These are phyloP conservation scores for Drosophila maculinotata DNA, from an alignment of 2,888 invertebrate species.

Conservation along the genomic window DNA sequence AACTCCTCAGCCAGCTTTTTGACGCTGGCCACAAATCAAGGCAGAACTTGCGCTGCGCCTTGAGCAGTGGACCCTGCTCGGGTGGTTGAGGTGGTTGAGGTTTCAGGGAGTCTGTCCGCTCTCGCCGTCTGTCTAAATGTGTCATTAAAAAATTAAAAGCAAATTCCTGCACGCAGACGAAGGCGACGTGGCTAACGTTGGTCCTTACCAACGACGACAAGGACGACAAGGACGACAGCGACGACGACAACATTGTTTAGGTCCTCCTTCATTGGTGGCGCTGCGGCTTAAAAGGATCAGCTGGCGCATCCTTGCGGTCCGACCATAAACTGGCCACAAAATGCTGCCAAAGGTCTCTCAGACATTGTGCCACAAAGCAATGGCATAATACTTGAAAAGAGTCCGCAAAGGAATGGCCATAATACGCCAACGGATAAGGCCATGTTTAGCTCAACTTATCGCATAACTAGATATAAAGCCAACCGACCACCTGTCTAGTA, in stretches of 20 bases:
- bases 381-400: slow-evolving; percentile 21
- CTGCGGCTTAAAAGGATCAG: slow-evolving; percentile 40
- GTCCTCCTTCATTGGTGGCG: slow-evolving; percentile 19
- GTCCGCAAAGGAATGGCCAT: slow-evolving; percentile 3
- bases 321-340: slow-evolving; percentile 55
- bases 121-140: slow-evolving; percentile 54
- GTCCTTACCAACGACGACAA: slow-evolving; percentile 13
- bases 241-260: slow-evolving; percentile 36
- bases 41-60: slow-evolving; percentile 21
- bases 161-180: slow-evolving; percentile 55
- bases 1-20: slow-evolving; percentile 18
- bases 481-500: too few species aligned
- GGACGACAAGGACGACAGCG: background rate
- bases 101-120: too few species aligned
- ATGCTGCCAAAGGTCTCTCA: slow-evolving; percentile 39
- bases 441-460: background rate
- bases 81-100: background rate
- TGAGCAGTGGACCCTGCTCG: slow-evolving; percentile 7
- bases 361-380: slow-evolving; percentile 54
- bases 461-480: background rate
- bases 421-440: background rate
- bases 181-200: slow-evolving; percentile 18
- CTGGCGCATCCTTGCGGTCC: slow-evolving; percentile 38
- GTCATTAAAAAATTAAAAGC: slow-evolving; percentile 77
- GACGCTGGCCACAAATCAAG: slow-evolving; percentile 55